phyloP scores from a whole-genome alignment of 2,113 vertebrate genomes.

The Eulemur rufifrons region DNA sequence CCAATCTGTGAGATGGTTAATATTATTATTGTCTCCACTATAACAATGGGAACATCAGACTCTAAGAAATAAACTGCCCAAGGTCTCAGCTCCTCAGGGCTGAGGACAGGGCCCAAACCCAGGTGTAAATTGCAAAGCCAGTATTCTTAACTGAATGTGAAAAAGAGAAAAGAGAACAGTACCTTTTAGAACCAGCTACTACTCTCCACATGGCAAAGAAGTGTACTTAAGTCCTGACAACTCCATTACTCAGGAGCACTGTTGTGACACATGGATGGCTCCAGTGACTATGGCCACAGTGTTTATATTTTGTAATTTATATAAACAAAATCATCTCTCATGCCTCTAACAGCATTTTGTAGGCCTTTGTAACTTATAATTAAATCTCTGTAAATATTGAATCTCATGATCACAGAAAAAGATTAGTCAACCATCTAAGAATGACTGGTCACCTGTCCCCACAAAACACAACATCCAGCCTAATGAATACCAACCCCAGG shows the following conservation, averaged over 20 bases:
- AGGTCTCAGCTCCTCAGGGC: background rate
- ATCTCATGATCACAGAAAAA: background rate
- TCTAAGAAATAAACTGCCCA: background rate
- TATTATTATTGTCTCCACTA: background rate
- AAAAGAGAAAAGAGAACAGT: background rate
- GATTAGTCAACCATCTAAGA: background rate
- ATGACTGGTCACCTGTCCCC: background rate
- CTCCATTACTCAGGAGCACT: background rate
- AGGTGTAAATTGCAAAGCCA: background rate
- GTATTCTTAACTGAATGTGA: background rate
- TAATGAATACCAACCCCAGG: background rate
- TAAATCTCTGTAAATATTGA: slow-evolving; percentile 15
- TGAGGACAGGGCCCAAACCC: background rate
- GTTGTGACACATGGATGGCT: background rate
- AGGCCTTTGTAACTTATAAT: background rate
- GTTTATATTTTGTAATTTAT: background rate
- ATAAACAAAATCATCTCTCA: background rate
- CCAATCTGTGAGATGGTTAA: background rate
- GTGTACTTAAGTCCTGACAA: background rate
- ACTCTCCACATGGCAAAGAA: background rate
- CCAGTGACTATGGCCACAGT: background rate
- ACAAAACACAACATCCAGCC: background rate
- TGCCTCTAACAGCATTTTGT: background rate
- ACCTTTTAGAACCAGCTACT: background rate
- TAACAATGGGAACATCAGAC: background rate